Base-by-base conservation (phyloP, 2,888 invertebrate genomes). In the Ophion obscuratus region DNA sequence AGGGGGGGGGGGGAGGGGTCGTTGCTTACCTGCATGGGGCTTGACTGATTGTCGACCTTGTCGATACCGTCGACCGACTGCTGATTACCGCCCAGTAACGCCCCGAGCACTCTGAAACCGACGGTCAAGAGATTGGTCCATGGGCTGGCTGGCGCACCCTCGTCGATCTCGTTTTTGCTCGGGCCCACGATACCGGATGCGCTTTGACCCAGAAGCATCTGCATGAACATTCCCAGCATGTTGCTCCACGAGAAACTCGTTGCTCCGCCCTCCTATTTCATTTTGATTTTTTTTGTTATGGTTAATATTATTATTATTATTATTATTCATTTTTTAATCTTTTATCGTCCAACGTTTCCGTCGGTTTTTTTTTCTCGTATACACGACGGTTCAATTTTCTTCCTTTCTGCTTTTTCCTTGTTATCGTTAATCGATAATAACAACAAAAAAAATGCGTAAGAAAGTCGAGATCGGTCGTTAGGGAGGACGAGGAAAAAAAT, bases 81-180 rank as follows among this genome's bases (percentile, higher is more conserved):
- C 57, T 96, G 96, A 36, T 95, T 96, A 57, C 96, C 97, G 75
- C 98, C 97, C 82, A 98, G 95, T 89, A 98, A 95, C 59, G 97
- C 97, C 44, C 97, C 97, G 87, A 98, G 95, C 91, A 98, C 97
- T 94, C 97, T 97, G 81, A 98, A 95, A 75, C 98, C 98, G 93
- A 98, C 97, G 9, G 98, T 96, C 75, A 98, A 95, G 36, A 98
- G 95, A 94, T 98, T 97, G 67, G 98, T 97, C 98, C 98, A 98
- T 27, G 98, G 97, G 27, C 98, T 98, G 57, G 97, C 95, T 0
- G 97, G 96, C 10, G 95, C 95, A 17, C 96, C 95, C 14, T 94
- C 95, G 87, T 96, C 96, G 84, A 96, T 96, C 92, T 98, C 98
- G 84, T 98, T 98, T 94, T 98, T 98, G 92, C 96, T 97, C 47